phyloP scores from a whole-genome alignment of 2,888 invertebrate genomes.

The Lycia hirtaria region DNA sequence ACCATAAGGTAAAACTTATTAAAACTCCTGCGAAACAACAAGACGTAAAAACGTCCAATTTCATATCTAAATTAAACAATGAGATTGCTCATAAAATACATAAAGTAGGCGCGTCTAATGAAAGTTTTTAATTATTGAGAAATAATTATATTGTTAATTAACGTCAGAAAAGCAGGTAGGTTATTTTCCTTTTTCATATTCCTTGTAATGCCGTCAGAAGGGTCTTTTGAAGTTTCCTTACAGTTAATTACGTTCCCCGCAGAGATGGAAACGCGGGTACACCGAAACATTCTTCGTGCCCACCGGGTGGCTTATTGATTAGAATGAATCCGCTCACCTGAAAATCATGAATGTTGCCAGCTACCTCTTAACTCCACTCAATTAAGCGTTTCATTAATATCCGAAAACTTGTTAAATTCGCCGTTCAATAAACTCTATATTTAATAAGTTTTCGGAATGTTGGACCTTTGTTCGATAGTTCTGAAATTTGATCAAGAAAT shows the following conservation, averaged over 20 bases:
- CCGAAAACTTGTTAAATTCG: conserved; percentile 13
- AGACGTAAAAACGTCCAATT: not conserved
- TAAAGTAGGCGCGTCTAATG: conserved; percentile 7
- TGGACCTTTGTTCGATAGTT: conserved; percentile 8
- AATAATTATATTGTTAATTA: conserved; percentile 41
- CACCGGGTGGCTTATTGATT: conserved; percentile 60
- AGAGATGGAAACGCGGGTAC: conserved; percentile 54
- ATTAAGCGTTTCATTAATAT: conserved; percentile 20
- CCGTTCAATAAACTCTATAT: conserved; percentile 9
- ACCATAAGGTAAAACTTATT: not conserved
- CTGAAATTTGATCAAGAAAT: not conserved
- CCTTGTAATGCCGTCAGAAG: conserved; percentile 51
- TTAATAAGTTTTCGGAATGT: conserved; percentile 14
- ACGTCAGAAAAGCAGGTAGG: conserved; percentile 33
- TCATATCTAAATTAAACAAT: not conserved
- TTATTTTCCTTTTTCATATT: conserved; percentile 53
- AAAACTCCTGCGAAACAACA: not conserved
- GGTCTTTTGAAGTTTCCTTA: conserved; percentile 63
- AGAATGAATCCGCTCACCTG: conserved; percentile 52
- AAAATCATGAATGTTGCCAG: conserved; percentile 45
- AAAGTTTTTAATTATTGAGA: conserved; percentile 34
- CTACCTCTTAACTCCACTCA: conserved; percentile 30
- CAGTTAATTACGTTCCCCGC: conserved; percentile 65
- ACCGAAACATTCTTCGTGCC: conserved; percentile 59
- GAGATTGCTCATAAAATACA: conserved; percentile 1